Percentiles rank a stretch among this genome's conserved stretches.
These are phyloP conservation scores for Ptychodera flava DNA, from an alignment of 35 echinoderm and acorn worm species.

Conservation along the genomic window DNA sequence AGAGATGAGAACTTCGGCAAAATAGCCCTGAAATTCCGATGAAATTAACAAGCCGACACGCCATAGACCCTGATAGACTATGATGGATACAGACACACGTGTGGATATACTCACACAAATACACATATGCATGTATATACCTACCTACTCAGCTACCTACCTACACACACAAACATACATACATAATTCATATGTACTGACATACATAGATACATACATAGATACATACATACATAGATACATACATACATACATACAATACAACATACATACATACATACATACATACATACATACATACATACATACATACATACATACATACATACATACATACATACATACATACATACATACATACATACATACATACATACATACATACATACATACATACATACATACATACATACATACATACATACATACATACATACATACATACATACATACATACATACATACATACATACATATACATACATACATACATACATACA, in stretches of 20 bases:
- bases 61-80: too few species aligned
- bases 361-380: slow-evolving; percentile 15
- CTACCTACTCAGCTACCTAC: background rate
- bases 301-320: slow-evolving; percentile 25
- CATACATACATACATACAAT: slow-evolving; percentile 14
- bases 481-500: slow-evolving; percentile 2
- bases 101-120: slow-evolving; percentile 11
- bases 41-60: too few species aligned
- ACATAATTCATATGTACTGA: background rate
- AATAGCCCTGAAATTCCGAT: too few species aligned
- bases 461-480: background rate
- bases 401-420: slow-evolving; percentile 14
- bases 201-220: slow-evolving; percentile 6
- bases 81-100: too few species aligned
- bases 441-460: slow-evolving; percentile 5
- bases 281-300: slow-evolving; percentile 18
- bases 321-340: slow-evolving; percentile 16
- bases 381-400: slow-evolving; percentile 8
- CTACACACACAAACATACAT: slow-evolving; percentile 15
- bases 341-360: slow-evolving; percentile 16
- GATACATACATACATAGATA: slow-evolving; percentile 13
- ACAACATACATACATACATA: slow-evolving; percentile 10
- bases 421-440: slow-evolving; percentile 15
- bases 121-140: slow-evolving; percentile 7
- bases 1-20: too few species aligned